Base-by-base conservation (phyloP, 2,888 invertebrate genomes). In the Ochropacha duplaris region DNA sequence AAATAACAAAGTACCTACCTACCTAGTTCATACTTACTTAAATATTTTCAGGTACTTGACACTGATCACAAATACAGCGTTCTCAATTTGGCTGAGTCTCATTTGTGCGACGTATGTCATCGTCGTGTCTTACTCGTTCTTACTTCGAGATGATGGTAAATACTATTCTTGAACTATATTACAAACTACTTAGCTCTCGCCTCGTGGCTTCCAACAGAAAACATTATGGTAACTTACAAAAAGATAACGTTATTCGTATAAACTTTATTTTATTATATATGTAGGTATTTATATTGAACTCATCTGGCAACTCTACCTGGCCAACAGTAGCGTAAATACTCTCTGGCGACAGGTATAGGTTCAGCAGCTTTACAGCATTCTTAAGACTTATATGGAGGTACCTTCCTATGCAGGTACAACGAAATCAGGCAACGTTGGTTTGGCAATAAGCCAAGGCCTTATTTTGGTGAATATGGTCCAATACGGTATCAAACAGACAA, bases 401-500 rank as follows among this genome's bases (percentile, higher is more conserved):
- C 16, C 11, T 12, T 50, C 9, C 14, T 34, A 39, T 55, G 57
- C 74, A 94, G 94, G 90, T n/a, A 77, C 83, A 39, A 94, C 94
- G 1, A 87, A 90, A 59, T 95, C 95, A 2, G 96, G 96, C 0
- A 94, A 95, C 75, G 95, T 96, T 1, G 96, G 96, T 4, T 84
- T 96, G 54, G 96, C 95, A 0, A 93, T 96, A 62, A 95, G 96
- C 28, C 96, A 96, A 70, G 95, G 95, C 60, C 84, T 96, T 57
- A 95, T 96, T 68, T 79, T 97, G 60, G 96, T 96, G 57, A 97
- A 96, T 63, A 96, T 97, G 95, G 94, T 97, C 58, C 97, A 97
- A 79, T 95, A 95, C 87, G 96, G 96, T 9, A 95, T 97, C 62
- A 93, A 97, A 59, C 96, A 97, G 81, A 94, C 96, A 34, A 96